A percentile compares a stretch with the other conserved stretches of the same genome.
phyloP scores from a whole-genome alignment of 2,888 invertebrate species.

The Drosophila siamana region DNA sequence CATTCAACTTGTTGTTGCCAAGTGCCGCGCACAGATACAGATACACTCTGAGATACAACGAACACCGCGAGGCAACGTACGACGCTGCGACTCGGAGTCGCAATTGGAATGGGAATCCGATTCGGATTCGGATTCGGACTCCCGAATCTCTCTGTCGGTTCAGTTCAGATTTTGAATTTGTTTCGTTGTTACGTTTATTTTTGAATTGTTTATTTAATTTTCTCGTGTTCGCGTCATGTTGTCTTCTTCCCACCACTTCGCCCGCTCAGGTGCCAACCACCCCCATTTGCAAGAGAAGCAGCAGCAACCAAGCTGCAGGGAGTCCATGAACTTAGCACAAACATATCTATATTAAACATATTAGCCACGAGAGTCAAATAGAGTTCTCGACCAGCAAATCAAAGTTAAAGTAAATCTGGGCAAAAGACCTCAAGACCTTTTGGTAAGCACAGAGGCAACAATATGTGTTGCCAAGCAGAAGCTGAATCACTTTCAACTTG shows the following conservation, averaged over 20 bases:
- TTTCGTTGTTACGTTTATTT: constrained; percentile 75
- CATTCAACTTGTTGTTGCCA: constrained; percentile 78
- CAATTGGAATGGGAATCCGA: too few species aligned
- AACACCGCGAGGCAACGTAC: constrained; percentile 52
- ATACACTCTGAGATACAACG: constrained; percentile 39
- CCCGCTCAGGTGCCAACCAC: neutral
- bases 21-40: constrained; percentile 53
- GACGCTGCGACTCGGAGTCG: too few species aligned
- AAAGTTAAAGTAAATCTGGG: too few species aligned
- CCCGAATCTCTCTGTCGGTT: neutral
- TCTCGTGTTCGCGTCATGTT: constrained; percentile 45
- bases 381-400: too few species aligned
- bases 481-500: neutral
- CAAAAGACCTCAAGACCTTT: too few species aligned
- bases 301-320: neutral
- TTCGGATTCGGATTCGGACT: neutral
- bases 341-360: too few species aligned
- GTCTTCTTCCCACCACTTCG: constrained; percentile 10
- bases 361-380: too few species aligned
- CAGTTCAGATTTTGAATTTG: constrained; percentile 65
- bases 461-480: too few species aligned
- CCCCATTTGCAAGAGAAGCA: neutral
- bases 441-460: too few species aligned
- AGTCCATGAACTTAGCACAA: neutral
- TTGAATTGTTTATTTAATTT: constrained; percentile 76